Percentiles rank a stretch among this genome's conserved stretches.
Conservation (phyloP, 2,888 invertebrate species). For the Macrophya annulata region DNA sequence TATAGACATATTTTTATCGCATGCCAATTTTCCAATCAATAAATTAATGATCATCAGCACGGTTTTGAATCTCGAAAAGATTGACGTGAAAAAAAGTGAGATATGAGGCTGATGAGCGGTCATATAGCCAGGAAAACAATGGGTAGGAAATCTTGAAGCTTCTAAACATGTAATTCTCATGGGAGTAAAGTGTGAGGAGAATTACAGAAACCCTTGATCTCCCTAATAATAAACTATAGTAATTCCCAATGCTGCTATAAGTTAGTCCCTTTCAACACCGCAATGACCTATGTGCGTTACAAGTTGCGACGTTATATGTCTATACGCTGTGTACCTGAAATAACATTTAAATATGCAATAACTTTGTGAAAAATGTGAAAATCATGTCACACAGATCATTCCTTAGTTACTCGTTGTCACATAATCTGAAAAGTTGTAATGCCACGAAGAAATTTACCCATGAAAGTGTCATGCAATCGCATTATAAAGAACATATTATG, state of each 20-base stretch:
- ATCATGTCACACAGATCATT: background rate
- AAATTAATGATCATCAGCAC: background rate
- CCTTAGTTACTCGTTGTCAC: background rate
- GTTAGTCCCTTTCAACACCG: conserved; percentile 78
- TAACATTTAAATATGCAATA: conserved; percentile 53
- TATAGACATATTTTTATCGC: too few relatives aligned
- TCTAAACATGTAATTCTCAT: conserved; percentile 70
- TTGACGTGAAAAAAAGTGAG: conserved; percentile 2
- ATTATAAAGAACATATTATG: background rate
- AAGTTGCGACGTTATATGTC: conserved; percentile 71
- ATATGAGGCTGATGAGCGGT: background rate
- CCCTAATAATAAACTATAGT: conserved; percentile 79
- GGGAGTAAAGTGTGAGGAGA: conserved; percentile 76
- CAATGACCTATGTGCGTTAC: conserved; percentile 76
- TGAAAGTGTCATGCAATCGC: background rate
- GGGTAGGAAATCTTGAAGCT: conserved; percentile 74
- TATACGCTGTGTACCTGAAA: conserved; percentile 70
- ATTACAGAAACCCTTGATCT: conserved; percentile 78
- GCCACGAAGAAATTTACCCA: background rate
- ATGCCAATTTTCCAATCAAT: conserved; percentile 5
- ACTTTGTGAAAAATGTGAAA: background rate
- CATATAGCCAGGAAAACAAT: conserved; percentile 49
- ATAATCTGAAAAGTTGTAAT: background rate
- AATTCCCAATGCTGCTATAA: conserved; percentile 80
- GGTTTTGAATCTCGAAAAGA: background rate